Evolutionary conservation across 2,113 vertebrate species (phyloP), one percentile per base, ranked within the genome.

Genomic region (Drymodes brunneopygia): DNA sequence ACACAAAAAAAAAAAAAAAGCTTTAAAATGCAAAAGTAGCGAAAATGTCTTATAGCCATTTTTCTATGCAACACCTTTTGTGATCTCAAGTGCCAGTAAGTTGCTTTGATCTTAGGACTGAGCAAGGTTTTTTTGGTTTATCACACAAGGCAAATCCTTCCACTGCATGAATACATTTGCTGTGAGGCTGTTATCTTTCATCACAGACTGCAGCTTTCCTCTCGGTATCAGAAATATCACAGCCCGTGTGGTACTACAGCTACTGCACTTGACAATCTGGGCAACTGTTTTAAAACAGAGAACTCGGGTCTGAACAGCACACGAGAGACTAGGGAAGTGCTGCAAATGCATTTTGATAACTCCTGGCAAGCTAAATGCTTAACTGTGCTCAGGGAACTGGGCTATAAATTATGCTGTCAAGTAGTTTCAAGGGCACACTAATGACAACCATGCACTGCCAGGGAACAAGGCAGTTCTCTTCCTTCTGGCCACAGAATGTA

Each of bases 391-490:
- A 75, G 81, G 57, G 61, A 94, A 65, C 64, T 18, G 70, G 50
- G 78, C 69, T 72, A 79, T 91, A 92, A 85, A 94, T 95, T 79
- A 89, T 27, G 74, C 57, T 82, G 81, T 91, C 91, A 89, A 71
- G 65, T 38, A 91, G 42, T 80, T 96, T 69, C 89, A 92, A 94
- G 94, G 89, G n/a, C 74, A 79, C 24, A 3, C 45, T 85, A 92
- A 92, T 74, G 78, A 94, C 81, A 94, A 69, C 48, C 50, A 53
- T 8, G 10, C 40, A 95, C 17, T 84, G 65, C 53, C 86, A 91
- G 73, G 73, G 65, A 95, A 71, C 65, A 25, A 71, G 69, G 91
- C 66, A 61, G 66, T 36, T 87, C 69, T 28, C 36, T 74, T 81
- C 84, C 83, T 95, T 67, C 83, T 81, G 89, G 77, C 38, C 66